Conservation (phyloP, 2,888 invertebrate species). For the Sipha maydis region DNA sequence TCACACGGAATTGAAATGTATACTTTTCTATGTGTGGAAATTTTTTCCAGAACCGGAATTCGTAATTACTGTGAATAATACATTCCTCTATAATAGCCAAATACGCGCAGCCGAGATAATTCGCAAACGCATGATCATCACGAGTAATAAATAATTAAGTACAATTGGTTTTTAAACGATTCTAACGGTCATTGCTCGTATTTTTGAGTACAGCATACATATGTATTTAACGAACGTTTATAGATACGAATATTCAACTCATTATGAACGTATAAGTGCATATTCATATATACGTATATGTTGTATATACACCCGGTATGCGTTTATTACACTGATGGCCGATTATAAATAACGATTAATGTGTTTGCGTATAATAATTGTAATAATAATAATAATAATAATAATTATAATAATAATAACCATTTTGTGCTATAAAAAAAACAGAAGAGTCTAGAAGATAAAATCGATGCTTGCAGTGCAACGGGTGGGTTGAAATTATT, state of each 20-base stretch:
- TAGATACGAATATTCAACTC: not conserved
- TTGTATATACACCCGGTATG: not conserved
- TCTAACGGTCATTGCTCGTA: not conserved
- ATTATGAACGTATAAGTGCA: not conserved
- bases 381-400: not conserved
- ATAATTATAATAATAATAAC: not conserved
- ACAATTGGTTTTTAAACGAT: slow-evolving; percentile 11
- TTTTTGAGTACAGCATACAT: no score
- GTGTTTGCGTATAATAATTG: not conserved
- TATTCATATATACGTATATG: no score
- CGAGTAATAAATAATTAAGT: not conserved
- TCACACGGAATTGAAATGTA: no score
- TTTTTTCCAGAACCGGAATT: not conserved
- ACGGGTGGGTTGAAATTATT: no score
- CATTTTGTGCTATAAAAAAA: not conserved
- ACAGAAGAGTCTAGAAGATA: not conserved
- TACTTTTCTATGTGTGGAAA: not conserved
- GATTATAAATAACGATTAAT: not conserved
- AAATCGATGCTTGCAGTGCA: not conserved
- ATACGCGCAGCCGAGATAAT: not conserved
- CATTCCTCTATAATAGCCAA: not conserved
- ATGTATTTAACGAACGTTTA: not conserved
- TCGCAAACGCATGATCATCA: not conserved
- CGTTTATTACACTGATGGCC: not conserved
- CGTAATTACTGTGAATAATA: not conserved